These are phyloP conservation scores for Phytoseiulus persimilis DNA, from an alignment of 2,888 invertebrate genomes.

Conservation along the genomic window DNA sequence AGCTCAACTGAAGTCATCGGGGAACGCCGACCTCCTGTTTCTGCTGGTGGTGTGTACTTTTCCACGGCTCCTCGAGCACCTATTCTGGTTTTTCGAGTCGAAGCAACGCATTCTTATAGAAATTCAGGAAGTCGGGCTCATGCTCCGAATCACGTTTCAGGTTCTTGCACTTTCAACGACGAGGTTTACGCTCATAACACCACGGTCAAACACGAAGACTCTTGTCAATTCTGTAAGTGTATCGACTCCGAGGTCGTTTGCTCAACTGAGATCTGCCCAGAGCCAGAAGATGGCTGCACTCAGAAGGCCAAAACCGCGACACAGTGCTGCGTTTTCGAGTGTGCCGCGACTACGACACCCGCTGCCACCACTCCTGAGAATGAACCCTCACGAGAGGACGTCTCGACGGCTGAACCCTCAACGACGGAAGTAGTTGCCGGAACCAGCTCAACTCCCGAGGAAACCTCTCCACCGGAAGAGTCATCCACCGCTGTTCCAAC, in stretches of 20 bases:
- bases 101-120: not conserved
- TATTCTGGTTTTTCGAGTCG: no score
- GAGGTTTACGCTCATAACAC: slow-evolving; percentile 72
- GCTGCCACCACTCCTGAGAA: slow-evolving; percentile 13
- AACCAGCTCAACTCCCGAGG: slow-evolving; percentile 12
- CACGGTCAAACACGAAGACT: slow-evolving; percentile 62
- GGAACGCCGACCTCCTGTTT: not conserved
- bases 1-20: not conserved
- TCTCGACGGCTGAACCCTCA: slow-evolving; percentile 6
- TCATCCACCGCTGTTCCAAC: not conserved
- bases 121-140: not conserved
- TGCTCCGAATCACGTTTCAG: not conserved
- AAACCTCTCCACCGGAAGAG: not conserved
- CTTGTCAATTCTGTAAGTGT: slow-evolving; percentile 86
- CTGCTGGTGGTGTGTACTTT: not conserved
- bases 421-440: not conserved
- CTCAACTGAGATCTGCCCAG: slow-evolving; percentile 80
- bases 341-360: not conserved
- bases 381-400: slow-evolving; percentile 13
- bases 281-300: slow-evolving; percentile 71
- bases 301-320: slow-evolving; percentile 67
- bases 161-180: slow-evolving; percentile 64
- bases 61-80: not conserved
- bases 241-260: slow-evolving; percentile 72
- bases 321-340: slow-evolving; percentile 64